Conservation (phyloP, 2,113 vertebrate genomes). For the Cinclus cinclus region DNA sequence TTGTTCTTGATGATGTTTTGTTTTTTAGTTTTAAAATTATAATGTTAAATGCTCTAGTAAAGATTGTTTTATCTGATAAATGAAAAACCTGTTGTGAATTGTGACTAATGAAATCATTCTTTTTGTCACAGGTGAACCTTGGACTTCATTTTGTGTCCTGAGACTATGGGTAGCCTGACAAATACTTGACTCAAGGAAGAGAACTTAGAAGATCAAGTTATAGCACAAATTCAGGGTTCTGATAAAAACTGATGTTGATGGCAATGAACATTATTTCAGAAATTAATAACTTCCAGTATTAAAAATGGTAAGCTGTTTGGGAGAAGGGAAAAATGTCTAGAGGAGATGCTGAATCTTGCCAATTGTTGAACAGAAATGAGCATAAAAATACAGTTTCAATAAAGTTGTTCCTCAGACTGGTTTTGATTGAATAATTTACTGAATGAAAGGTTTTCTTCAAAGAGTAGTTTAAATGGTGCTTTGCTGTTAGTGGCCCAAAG, state of each 20-base stretch:
- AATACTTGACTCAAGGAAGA: conserved; percentile 7
- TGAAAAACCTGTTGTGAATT: background rate
- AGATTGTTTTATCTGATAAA: background rate
- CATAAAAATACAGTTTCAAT: conserved; percentile 25
- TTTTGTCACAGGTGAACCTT: conserved; percentile 58
- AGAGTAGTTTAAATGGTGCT: background rate
- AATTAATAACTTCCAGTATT: conserved; percentile 56
- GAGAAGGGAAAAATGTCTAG: background rate
- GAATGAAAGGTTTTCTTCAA: background rate
- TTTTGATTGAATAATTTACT: conserved; percentile 53
- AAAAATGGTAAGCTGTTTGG: conserved; percentile 65
- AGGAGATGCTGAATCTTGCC: background rate
- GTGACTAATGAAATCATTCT: conserved; percentile 45
- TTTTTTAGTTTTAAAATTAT: background rate
- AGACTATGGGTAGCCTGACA: background rate
- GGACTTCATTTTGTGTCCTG: background rate
- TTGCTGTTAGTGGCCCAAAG: background rate
- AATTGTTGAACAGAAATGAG: background rate
- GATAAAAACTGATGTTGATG: conserved; percentile 59
- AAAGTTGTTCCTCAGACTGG: conserved; percentile 15
- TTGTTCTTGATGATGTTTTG: conserved; percentile 64
- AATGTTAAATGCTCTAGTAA: background rate
- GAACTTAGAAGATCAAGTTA: conserved; percentile 46
- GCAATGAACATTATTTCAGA: conserved; percentile 56
- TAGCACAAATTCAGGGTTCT: conserved; percentile 50